A percentile compares a stretch with the other conserved stretches of the same genome.
Evolutionary conservation across 2,113 vertebrate species (phyloP).

Genomic region (Phasianus colchicus): DNA sequence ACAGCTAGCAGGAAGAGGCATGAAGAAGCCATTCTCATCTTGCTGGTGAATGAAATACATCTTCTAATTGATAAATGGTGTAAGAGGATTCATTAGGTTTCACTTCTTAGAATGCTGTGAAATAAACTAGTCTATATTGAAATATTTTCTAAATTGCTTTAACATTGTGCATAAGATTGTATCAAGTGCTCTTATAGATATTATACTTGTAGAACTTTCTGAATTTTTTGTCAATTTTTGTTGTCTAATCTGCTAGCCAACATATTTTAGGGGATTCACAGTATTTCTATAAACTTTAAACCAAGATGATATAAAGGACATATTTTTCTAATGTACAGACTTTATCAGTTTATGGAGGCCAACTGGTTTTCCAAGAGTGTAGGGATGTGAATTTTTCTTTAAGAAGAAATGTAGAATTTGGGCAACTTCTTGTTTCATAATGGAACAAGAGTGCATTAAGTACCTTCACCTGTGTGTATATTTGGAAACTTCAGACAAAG

Average conservation of each 20-base stretch:
- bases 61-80: background rate
- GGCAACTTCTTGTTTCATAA: background rate
- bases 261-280: background rate
- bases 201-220: slow-evolving; percentile 12
- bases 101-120: background rate
- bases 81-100: background rate
- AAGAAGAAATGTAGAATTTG: background rate
- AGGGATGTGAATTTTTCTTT: slow-evolving; percentile 18
- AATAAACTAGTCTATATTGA: slow-evolving; percentile 21
- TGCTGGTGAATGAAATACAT: background rate
- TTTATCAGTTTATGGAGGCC: background rate
- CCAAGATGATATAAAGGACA: background rate
- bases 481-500: slow-evolving; percentile 57
- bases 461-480: background rate
- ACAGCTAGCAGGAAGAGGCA: background rate
- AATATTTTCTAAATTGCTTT: slow-evolving; percentile 3
- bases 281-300: no score
- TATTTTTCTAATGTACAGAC: background rate
- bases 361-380: background rate
- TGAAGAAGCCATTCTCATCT: background rate
- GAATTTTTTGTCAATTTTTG: background rate
- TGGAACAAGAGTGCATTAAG: slow-evolving; percentile 31
- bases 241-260: background rate
- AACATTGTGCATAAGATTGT: background rate
- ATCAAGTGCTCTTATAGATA: slow-evolving; percentile 14